Base-by-base conservation (phyloP, 2,888 invertebrate species). In the Drosophila aldrichi region DNA sequence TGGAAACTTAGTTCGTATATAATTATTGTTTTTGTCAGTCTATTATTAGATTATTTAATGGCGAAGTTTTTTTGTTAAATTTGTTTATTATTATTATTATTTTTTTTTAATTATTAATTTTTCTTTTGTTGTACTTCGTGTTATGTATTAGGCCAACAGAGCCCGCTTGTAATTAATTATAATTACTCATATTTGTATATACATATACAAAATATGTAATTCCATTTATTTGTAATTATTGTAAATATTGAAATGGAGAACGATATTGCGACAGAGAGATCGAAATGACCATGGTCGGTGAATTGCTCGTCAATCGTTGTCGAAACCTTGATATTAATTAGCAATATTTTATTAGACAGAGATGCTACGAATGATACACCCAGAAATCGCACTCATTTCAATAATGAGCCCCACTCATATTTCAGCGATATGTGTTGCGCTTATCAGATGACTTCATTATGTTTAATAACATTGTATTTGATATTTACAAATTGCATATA, bases 401-500 rank as follows among this genome's bases (percentile, higher is more conserved):
- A 10, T 10, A 32, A 32, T 65, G 32, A 32, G 36, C 44, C 46
- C 46, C 14, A 61, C 36, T 60, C 62, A 61, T 36, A 44, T 43
- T n/a, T 78, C 51, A 63, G 62, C 75, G 81, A 72, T 63, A 65
- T 78, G 68, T 79, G 85, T 89, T 85, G 82, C 81, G 82, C 81
- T 74, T 80, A 72, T 77, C 70, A 73, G 69, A 70, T 74, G 74
- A 68, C 77, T 82, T 78, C 62, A 79, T 74, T 69, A 70, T 82
- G 76, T 77, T 71, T 70, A 73, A 70, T 69, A 69, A 85, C 70
- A 71, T 74, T 85, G 72, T 85, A 81, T 78, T 88, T 86, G 83
- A 83, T 86, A 86, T 88, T 88, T 88, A 82, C 81, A 77, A 86
- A 80, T 67, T 74, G 66, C 76, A 71, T 69, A 79, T 73, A 78